These are phyloP conservation scores for Porites divaricata DNA, from an alignment of 92 coral and sea anemone genomes.

Conservation along the genomic window DNA sequence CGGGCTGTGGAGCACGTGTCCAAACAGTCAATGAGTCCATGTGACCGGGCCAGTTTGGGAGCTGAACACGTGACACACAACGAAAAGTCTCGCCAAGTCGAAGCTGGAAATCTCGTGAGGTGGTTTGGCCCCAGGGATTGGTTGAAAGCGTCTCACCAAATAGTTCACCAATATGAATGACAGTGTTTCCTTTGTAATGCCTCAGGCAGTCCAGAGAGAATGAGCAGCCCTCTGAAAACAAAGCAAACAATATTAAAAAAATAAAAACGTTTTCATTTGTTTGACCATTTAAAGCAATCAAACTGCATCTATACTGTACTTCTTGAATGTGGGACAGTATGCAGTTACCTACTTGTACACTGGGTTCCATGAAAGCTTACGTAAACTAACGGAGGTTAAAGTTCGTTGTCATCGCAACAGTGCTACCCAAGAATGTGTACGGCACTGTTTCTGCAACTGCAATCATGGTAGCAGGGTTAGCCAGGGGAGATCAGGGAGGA, in stretches of 20 bases:
- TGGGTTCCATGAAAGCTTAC: no score
- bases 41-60: slow-evolving; percentile 95
- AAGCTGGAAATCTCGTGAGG: slow-evolving; percentile 81
- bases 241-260: no score
- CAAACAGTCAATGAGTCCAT: slow-evolving; percentile 83
- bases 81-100: slow-evolving; percentile 78
- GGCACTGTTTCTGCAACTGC: no score
- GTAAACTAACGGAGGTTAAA: no score
- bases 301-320: no score
- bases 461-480: no score
- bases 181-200: slow-evolving; percentile 73
- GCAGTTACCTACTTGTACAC: no score
- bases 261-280: background rate
- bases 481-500: no score
- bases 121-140: slow-evolving; percentile 94
- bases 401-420: no score
- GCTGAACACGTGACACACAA: slow-evolving; percentile 81
- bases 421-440: no score
- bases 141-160: slow-evolving; percentile 80
- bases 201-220: slow-evolving; percentile 80
- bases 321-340: no score
- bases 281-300: no score
- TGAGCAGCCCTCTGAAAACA: slow-evolving; percentile 63
- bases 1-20: slow-evolving; percentile 52
- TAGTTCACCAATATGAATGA: slow-evolving; percentile 88